Percentiles rank a stretch among this genome's conserved stretches.
phyloP scores from a whole-genome alignment of 2,797 vertebrate species.

The Clarias fuscus region DNA sequence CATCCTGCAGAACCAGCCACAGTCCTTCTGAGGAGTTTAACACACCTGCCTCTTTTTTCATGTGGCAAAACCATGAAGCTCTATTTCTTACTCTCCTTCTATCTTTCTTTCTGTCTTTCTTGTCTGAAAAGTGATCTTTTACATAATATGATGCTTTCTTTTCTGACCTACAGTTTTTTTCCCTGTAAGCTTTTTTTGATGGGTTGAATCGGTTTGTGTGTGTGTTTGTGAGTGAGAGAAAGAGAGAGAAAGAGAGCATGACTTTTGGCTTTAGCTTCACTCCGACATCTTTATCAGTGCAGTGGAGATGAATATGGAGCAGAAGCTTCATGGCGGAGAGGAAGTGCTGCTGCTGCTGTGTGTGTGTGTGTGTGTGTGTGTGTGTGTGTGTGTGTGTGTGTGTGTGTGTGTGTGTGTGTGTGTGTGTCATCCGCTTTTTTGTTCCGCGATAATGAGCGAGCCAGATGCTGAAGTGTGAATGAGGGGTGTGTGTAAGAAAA shows the following conservation, averaged over 20 bases:
- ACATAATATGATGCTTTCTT: too few relatives aligned
- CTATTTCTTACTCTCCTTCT: too few relatives aligned
- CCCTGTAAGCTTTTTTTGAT: too few relatives aligned
- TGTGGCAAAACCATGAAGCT: too few relatives aligned
- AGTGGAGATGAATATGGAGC: constrained; percentile 59
- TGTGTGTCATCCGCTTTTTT: constrained; percentile 64
- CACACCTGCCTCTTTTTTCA: too few relatives aligned
- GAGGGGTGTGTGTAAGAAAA: background rate
- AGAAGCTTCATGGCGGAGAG: constrained; percentile 60
- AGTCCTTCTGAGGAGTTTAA: too few relatives aligned
- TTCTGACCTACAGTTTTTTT: too few relatives aligned
- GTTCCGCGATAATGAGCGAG: constrained; percentile 63
- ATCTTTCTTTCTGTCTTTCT: too few relatives aligned
- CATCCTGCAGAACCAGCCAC: too few relatives aligned
- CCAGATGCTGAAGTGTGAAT: constrained; percentile 56
- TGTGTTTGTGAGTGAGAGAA: background rate
- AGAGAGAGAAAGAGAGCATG: background rate
- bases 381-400: constrained; percentile 3
- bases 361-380: too few relatives aligned
- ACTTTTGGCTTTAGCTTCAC: background rate
- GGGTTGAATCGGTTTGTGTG: background rate
- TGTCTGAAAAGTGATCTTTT: too few relatives aligned
- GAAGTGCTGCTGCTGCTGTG: constrained; percentile 63
- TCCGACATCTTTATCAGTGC: constrained; percentile 58
- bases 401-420: background rate